Evolutionary conservation across 2,797 vertebrate genomes (phyloP).

Genomic region (Phataginus tetradactyla): DNA sequence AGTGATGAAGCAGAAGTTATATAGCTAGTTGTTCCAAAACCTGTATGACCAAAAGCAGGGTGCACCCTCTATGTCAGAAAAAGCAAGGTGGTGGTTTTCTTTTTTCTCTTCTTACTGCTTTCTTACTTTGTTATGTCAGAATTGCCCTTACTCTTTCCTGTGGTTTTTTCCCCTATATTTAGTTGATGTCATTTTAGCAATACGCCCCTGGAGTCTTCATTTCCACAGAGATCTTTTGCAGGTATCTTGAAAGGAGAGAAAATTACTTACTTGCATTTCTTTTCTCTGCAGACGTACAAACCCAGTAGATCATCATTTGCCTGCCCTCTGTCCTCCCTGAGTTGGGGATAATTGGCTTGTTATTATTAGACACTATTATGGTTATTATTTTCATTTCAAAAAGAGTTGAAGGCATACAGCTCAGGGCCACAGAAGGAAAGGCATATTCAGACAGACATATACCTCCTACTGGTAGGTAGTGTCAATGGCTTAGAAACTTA

Average conservation of each 20-base stretch:
- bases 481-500: conserved; percentile 44
- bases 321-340: conserved; percentile 69
- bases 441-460: conserved; percentile 39
- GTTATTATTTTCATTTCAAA: conserved; percentile 79
- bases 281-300: conserved; percentile 62
- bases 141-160: conserved; percentile 37
- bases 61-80: neutral
- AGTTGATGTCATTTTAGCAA: conserved; percentile 66
- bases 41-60: neutral
- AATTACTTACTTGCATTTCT: conserved; percentile 66
- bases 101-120: neutral
- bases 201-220: conserved; percentile 48
- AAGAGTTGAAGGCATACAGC: conserved; percentile 45
- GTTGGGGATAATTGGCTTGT: conserved; percentile 74
- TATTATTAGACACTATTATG: conserved; percentile 75
- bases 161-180: conserved; percentile 5
- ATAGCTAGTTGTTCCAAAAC: neutral
- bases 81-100: neutral
- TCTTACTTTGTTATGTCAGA: neutral
- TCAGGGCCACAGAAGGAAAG: conserved; percentile 42
- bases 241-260: conserved; percentile 72
- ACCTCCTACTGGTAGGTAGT: conserved; percentile 60
- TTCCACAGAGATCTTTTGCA: conserved; percentile 57
- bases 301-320: conserved; percentile 57
- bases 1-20: neutral